Evolutionary conservation across 2,113 vertebrate species (phyloP).

Genomic region (Pavo muticus): DNA sequence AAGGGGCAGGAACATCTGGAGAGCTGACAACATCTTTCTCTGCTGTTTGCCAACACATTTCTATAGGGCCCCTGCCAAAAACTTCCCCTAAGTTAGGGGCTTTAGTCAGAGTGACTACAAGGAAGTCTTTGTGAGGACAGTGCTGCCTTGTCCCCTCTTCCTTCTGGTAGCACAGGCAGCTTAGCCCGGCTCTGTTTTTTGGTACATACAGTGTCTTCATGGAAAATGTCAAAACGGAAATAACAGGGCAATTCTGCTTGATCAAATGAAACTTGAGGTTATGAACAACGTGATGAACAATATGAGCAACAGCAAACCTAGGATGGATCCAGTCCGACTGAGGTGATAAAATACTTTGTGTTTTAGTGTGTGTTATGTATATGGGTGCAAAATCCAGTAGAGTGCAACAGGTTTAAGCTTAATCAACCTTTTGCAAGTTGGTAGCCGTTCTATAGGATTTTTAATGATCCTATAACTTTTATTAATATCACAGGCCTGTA

Average conservation of each 20-base stretch:
- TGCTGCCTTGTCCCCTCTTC: not conserved
- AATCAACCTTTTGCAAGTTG: not conserved
- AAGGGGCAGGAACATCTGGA: not conserved
- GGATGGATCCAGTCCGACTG: not conserved
- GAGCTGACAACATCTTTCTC: not conserved
- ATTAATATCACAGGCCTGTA: not conserved
- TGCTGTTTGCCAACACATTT: not conserved
- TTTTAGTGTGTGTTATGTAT: not conserved
- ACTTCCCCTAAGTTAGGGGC: not conserved
- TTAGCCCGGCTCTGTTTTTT: not conserved
- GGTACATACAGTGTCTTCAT: not conserved
- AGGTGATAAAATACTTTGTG: not conserved
- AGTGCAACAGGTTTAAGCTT: not conserved
- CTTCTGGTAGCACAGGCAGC: not conserved
- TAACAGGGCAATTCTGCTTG: fast-evolving
- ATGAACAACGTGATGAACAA: not conserved
- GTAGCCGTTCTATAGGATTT: not conserved
- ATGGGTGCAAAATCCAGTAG: not conserved
- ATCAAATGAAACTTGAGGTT: not conserved
- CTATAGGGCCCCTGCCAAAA: not conserved
- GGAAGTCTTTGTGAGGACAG: constrained; percentile 7
- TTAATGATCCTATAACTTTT: not conserved
- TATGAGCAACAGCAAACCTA: not conserved
- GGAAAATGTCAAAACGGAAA: not conserved
- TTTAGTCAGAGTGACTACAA: constrained; percentile 13